These are phyloP conservation scores for Columbina picui DNA, from an alignment of 2,113 vertebrate species.

Conservation along the genomic window DNA sequence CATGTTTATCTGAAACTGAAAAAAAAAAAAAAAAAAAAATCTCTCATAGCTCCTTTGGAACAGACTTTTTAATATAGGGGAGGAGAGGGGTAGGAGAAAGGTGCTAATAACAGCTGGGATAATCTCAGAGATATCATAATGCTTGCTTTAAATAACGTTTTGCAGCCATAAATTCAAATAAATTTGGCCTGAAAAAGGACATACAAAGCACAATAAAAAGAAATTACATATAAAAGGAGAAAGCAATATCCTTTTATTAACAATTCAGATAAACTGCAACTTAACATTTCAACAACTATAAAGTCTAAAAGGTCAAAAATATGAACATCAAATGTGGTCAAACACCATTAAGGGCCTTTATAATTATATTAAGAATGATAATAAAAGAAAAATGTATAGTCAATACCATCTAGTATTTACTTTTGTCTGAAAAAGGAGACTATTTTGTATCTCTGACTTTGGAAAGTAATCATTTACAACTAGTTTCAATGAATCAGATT, in stretches of 20 bases:
- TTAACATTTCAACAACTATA: not conserved
- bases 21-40: too few species aligned
- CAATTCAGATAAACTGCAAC: not conserved
- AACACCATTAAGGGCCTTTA: not conserved
- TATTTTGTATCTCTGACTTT: not conserved
- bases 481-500: not conserved
- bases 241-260: not conserved
- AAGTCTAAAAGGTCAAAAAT: not conserved
- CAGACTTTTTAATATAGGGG: not conserved
- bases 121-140: not conserved
- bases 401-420: not conserved
- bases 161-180: not conserved
- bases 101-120: not conserved
- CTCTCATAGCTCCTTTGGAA: not conserved
- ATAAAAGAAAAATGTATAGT: accelerated
- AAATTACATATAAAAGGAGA: not conserved
- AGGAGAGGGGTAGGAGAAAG: not conserved
- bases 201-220: not conserved
- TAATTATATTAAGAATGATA: not conserved
- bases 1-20: not conserved
- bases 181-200: not conserved
- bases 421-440: not conserved
- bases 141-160: not conserved
- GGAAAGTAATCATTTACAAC: not conserved
- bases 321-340: not conserved